These are phyloP conservation scores for Tetramorium alpestre DNA, from an alignment of 1,140 invertebrate species.

Conservation along the genomic window DNA sequence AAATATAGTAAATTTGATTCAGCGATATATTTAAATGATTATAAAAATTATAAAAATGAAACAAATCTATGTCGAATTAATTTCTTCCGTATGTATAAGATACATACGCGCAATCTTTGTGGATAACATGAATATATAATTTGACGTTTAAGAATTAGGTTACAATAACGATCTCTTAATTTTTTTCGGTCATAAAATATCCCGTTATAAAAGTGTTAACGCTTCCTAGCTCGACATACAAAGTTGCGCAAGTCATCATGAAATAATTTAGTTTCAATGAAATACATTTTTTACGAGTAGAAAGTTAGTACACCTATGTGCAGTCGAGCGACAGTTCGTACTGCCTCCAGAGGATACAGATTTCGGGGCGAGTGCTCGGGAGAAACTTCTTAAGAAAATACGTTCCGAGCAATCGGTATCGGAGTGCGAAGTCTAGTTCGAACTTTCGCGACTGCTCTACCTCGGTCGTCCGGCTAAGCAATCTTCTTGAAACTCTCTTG, in stretches of 20 bases:
- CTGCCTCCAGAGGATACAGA: constrained; percentile 67
- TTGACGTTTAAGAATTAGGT: background rate
- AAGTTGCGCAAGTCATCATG: background rate
- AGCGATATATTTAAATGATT: background rate
- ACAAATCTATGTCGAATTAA: background rate
- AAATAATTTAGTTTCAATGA: constrained; percentile 61
- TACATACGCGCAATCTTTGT: background rate
- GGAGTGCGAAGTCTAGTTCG: constrained; percentile 75
- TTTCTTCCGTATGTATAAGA: background rate
- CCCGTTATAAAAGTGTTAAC: background rate
- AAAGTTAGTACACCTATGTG: constrained; percentile 60
- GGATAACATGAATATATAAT: background rate
- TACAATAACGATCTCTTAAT: background rate
- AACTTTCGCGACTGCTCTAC: constrained; percentile 71
- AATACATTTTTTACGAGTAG: constrained; percentile 45
- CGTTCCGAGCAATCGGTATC: constrained; percentile 74
- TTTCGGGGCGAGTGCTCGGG: constrained; percentile 65
- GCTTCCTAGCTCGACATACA: background rate
- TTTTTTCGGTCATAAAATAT: background rate
- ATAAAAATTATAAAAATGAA: background rate
- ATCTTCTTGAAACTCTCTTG: constrained; percentile 74
- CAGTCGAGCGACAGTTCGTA: constrained; percentile 55
- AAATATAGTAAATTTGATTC: background rate
- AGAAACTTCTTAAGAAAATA: constrained; percentile 75
- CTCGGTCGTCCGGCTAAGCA: constrained; percentile 70